Base-by-base conservation (phyloP, 2,797 vertebrate genomes). In the Diceros bicornis region DNA sequence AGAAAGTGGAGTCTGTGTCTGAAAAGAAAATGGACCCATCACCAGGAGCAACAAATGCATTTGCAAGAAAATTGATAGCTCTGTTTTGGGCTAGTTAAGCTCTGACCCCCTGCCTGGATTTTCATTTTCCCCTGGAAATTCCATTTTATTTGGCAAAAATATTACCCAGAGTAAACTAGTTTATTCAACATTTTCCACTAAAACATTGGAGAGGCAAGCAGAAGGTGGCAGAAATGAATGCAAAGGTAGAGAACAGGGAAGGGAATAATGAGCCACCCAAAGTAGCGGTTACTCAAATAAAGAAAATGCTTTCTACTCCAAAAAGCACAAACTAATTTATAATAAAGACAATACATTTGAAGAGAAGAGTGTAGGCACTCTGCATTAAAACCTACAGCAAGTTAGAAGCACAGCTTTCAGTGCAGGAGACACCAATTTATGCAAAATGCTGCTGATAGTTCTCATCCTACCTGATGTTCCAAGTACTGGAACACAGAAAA, bases 301-400 rank as follows among this genome's bases (percentile, higher is more conserved):
- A 34, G 32, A 34, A 78, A 20, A 55, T 34, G 20, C 20, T 55
- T 78, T 34, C 25, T 6, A 37, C 52, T 79, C n/a, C 21, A 37
- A n/a, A 79, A 10, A 57, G 1, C 10, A 37, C 96, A 99, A 99
- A 98, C 97, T 99, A 50, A 99, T 99, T 98, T 99, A 99, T 98
- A 99, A 99, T 98, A 99, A 99, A 98, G 99, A 99, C 29, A 98
- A 98, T 0, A 99, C 99, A 98, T 99, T 99, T 97, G 99, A 99
- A 98, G 99, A 99, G 98, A 99, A 99, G 97, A 99, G 99, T 2
- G 99, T 99, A 0, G 99, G 99, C 17, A 99, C 99, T 0, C 98
- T 99, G 96, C 99, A 99, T 98, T 99, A 82, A 99, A 99, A 93
- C 98, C 98, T 16, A 99, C 99, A 4, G 96, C 98, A 0, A 99